Conservation (phyloP, 2,797 vertebrate genomes). For the Toxotes lorentzi region DNA sequence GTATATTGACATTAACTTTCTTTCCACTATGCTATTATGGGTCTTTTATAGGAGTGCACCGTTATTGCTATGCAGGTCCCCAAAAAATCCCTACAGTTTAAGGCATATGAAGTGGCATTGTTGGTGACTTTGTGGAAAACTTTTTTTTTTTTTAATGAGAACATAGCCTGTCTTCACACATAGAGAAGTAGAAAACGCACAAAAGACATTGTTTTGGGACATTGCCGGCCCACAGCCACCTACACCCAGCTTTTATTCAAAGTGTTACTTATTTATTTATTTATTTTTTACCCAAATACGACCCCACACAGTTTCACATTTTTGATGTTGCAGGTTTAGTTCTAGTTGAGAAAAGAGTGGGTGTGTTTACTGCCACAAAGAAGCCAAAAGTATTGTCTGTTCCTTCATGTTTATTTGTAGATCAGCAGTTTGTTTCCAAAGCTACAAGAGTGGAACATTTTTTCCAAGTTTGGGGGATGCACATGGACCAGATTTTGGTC, state of each 20-base stretch:
- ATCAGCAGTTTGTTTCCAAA: not conserved
- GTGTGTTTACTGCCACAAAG: not conserved
- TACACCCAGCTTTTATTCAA: slow-evolving; percentile 26
- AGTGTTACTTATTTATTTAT: slow-evolving; percentile 11
- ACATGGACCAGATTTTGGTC: not conserved
- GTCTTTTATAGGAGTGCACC: slow-evolving; percentile 35
- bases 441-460: not conserved
- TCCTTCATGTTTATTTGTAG: not conserved
- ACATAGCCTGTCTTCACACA: not conserved
- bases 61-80: slow-evolving; percentile 18
- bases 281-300: not conserved
- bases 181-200: not conserved
- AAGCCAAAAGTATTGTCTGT: not conserved
- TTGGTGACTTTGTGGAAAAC: slow-evolving; percentile 23
- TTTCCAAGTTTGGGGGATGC: not conserved
- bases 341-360: slow-evolving; percentile 1
- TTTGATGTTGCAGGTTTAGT: slow-evolving; percentile 17
- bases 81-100: not conserved
- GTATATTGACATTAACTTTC: slow-evolving; percentile 50
- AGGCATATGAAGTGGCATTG: slow-evolving; percentile 4
- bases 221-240: not conserved
- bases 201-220: not conserved
- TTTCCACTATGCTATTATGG: slow-evolving; percentile 32
- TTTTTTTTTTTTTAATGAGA: not conserved
- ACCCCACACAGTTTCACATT: slow-evolving; percentile 8